Percentiles rank a stretch among this genome's conserved stretches.
phyloP scores from a whole-genome alignment of 2,797 vertebrate species.

The Phrynocephalus guinanensis region DNA sequence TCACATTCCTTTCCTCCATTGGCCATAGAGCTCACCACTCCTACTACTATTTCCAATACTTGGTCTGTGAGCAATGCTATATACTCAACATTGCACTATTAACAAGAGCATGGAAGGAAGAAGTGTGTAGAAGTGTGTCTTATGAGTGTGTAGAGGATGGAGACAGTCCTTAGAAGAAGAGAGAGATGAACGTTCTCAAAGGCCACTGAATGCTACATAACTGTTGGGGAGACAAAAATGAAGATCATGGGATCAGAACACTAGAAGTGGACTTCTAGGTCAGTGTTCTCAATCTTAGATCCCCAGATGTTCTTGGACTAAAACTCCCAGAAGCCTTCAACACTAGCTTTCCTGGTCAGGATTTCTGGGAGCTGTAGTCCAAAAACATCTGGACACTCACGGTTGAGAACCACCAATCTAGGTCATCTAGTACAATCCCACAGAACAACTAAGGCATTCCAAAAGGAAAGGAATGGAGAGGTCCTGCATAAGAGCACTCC shows the following conservation, averaged over 20 bases:
- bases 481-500: too few relatives aligned
- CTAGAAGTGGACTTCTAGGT: too few relatives aligned
- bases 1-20: background rate
- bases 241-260: background rate
- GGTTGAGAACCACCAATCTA: too few relatives aligned
- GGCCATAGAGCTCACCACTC: background rate
- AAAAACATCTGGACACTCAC: too few relatives aligned
- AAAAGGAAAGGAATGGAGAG: background rate
- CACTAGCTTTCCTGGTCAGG: too few relatives aligned
- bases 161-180: background rate
- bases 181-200: background rate
- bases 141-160: background rate
- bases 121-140: too few relatives aligned
- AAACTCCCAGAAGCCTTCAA: too few relatives aligned
- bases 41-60: background rate
- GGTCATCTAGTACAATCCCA: too few relatives aligned
- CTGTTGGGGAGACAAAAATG: background rate
- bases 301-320: too few relatives aligned
- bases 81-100: background rate
- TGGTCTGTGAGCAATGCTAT: background rate
- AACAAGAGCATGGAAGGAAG: background rate
- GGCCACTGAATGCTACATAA: background rate
- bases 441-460: background rate
- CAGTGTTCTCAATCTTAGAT: too few relatives aligned
- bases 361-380: too few relatives aligned